Conservation (phyloP, 2,113 vertebrate species). For the Poicephalus meyeri region DNA sequence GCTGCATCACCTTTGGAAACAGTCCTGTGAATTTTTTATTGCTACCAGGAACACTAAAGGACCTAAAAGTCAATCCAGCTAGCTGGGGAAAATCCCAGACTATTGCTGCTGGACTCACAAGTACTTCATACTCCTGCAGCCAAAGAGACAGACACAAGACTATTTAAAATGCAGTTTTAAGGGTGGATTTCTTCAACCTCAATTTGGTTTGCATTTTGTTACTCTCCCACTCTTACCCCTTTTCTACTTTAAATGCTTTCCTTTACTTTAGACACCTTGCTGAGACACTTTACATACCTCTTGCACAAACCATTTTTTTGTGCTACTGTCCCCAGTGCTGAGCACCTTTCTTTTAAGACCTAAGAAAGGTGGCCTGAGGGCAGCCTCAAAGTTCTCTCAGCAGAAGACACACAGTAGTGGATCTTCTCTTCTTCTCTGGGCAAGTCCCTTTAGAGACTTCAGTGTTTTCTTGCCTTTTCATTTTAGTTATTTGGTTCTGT, state of each 20-base stretch:
- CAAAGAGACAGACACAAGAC: not conserved
- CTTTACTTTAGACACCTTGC: not conserved
- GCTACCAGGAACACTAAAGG: not conserved
- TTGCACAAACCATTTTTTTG: not conserved
- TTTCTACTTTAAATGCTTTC: not conserved
- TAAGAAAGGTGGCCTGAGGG: not conserved
- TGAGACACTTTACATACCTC: not conserved
- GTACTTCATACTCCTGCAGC: not conserved
- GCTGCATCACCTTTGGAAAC: not conserved
- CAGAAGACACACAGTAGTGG: not conserved
- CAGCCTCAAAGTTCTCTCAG: not conserved
- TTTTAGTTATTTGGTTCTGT: not conserved
- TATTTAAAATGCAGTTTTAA: not conserved
- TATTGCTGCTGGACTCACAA: not conserved
- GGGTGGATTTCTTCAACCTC: not conserved
- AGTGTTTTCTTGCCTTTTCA: not conserved
- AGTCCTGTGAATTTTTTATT: not conserved
- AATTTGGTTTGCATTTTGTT: not conserved
- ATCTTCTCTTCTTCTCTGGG: not conserved
- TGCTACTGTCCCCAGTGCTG: not conserved
- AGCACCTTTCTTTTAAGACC: not conserved
- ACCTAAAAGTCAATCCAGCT: not conserved
- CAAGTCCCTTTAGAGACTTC: not conserved
- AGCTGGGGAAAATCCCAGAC: not conserved
- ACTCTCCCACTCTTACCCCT: not conserved